Base-by-base conservation (phyloP, 2,113 vertebrate species). In the Ageneiosus marmoratus region DNA sequence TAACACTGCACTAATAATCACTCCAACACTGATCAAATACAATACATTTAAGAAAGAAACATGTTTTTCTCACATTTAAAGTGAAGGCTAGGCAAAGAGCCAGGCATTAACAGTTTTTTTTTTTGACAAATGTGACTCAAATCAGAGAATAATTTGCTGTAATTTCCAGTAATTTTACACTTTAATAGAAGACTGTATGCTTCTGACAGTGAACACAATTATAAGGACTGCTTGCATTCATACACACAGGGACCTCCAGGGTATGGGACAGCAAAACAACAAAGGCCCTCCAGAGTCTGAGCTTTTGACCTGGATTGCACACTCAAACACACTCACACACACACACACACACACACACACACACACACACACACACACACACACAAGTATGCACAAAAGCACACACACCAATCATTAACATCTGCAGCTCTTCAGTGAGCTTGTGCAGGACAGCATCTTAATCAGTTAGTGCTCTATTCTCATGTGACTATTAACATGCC, bases 251-350 rank as follows among this genome's bases (percentile, higher is more conserved):
- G 70, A 69, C 74, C 77, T 77, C 69, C 73, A 63, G 81, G 86
- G 81, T 62, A 80, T 60, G 77, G 79, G 69, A 56, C 81, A 48
- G 16, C 13, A 56, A 74, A 83, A 77, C 69, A 81, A 77, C 82
- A 88, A 86, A 86, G 74, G 29, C 34, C 62, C 80, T 74, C 29
- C 55, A 75, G 67, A 87, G 77, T 70, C 77, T 75, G 81, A 70
- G 85, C 74, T 80, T 83, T 81, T 86, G 85, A 86, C 85, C 87
- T 86, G 85, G 77, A 86, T 86, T 79, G 84, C 79, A 79, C 76
- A 73, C 73, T 60, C 63, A 79, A n/a, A n/a, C n/a, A n/a, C n/a
- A n/a, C n/a, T n/a, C 78, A 27, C 81, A 76, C 37, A 75, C 70
- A 29, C 77, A 73, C 75, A 55, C 67, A 73, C 44, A 62, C 65